phyloP scores from a whole-genome alignment of 2,113 vertebrate genomes.

The Pampusana beccarii region DNA sequence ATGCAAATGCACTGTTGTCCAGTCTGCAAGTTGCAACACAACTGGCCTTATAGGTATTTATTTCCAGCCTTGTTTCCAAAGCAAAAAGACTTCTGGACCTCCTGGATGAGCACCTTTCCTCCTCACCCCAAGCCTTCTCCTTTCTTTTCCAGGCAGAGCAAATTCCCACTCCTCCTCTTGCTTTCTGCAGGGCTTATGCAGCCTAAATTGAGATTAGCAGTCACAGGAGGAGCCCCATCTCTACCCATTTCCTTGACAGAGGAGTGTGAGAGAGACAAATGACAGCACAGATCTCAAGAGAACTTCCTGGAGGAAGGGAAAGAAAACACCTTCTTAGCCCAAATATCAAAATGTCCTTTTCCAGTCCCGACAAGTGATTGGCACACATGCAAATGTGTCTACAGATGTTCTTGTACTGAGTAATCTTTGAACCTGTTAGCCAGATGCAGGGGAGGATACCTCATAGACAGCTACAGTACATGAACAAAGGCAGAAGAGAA shows the following conservation, averaged over 20 bases:
- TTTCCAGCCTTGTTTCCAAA: not conserved
- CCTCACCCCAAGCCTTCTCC: not conserved
- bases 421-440: not conserved
- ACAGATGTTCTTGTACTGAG: not conserved
- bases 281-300: not conserved
- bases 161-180: not conserved
- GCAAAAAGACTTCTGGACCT: not conserved
- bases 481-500: not conserved
- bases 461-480: not conserved
- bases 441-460: not conserved
- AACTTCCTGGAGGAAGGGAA: not conserved
- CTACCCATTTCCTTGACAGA: not conserved
- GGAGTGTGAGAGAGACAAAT: not conserved
- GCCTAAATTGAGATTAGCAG: not conserved
- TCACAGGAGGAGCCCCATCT: not conserved
- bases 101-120: not conserved
- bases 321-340: not conserved
- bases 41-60: rapidly evolving
- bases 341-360: not conserved
- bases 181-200: not conserved
- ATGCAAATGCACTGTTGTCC: not conserved
- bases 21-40: not conserved
- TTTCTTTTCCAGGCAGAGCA: not conserved
- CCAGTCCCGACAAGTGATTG: not conserved
- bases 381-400: not conserved